Evolutionary conservation across 2,888 invertebrate genomes (phyloP).

Genomic region (Eledona agricola): DNA sequence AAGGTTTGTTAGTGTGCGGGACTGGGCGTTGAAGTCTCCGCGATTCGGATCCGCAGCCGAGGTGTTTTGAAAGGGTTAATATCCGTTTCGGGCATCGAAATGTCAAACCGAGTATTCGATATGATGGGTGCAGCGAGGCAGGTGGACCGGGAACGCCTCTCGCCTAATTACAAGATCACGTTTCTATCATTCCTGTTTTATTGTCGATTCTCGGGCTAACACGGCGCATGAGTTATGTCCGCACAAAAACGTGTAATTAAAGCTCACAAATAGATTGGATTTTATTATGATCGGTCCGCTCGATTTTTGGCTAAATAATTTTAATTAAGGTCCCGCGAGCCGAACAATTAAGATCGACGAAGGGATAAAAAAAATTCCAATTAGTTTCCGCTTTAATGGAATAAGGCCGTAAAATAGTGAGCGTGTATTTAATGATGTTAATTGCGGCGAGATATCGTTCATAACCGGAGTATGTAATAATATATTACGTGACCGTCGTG

Average conservation of each 20-base stretch:
- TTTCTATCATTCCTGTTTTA: slow-evolving; percentile 59
- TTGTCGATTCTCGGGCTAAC: slow-evolving; percentile 53
- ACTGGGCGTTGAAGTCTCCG: too few relatives aligned
- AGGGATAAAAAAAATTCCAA: slow-evolving; percentile 33
- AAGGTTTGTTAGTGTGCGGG: too few relatives aligned
- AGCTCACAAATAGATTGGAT: slow-evolving; percentile 53
- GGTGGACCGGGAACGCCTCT: slow-evolving; percentile 53
- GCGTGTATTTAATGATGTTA: slow-evolving; percentile 42
- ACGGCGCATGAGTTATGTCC: slow-evolving; percentile 46
- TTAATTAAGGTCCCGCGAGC: slow-evolving; percentile 18
- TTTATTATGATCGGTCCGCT: slow-evolving; percentile 42
- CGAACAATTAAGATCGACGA: slow-evolving; percentile 33
- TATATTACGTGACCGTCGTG: slow-evolving; percentile 44
- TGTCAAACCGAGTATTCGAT: slow-evolving; percentile 35
- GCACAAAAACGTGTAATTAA: slow-evolving; percentile 53
- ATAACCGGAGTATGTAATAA: slow-evolving; percentile 40
- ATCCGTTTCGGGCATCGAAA: slow-evolving; percentile 32
- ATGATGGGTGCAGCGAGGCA: slow-evolving; percentile 49
- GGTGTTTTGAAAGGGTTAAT: slow-evolving; percentile 31
- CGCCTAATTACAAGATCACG: slow-evolving; percentile 58
- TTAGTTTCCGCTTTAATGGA: slow-evolving; percentile 34
- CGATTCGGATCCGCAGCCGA: too few relatives aligned
- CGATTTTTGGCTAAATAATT: slow-evolving; percentile 22
- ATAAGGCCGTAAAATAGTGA: slow-evolving; percentile 23
- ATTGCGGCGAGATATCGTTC: slow-evolving; percentile 40